Conservation (phyloP, 2,888 invertebrate genomes). For the Stramonita haemastoma region DNA sequence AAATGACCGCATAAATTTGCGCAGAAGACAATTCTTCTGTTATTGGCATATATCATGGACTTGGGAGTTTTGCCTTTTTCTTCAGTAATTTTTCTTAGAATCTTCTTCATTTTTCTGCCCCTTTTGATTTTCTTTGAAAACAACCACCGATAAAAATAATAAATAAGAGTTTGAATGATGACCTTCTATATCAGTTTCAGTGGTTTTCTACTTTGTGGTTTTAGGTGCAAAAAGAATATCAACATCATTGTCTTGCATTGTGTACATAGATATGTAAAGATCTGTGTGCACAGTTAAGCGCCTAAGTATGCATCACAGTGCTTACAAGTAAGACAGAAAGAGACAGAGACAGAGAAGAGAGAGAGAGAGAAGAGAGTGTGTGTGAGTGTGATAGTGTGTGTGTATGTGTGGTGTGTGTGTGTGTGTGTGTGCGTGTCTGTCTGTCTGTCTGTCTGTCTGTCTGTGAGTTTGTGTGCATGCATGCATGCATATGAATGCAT, state of each 20-base stretch:
- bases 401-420: not conserved
- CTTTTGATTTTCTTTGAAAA: too few species aligned
- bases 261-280: constrained; percentile 1
- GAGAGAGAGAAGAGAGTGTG: not conserved
- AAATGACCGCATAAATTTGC: too few species aligned
- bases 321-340: too few species aligned
- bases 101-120: too few species aligned
- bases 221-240: not conserved
- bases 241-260: not conserved
- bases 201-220: not conserved
- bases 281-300: not conserved
- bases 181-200: not conserved
- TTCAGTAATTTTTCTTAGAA: too few species aligned
- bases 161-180: too few species aligned
- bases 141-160: too few species aligned
- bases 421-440: not conserved
- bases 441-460: not conserved
- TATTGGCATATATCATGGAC: too few species aligned
- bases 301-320: not conserved
- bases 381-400: not conserved
- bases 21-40: too few species aligned
- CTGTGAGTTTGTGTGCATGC: not conserved
- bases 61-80: too few species aligned
- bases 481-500: not conserved
- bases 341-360: too few species aligned